Conservation (phyloP, 2,888 invertebrate species). For the Ophioninae sp. region DNA sequence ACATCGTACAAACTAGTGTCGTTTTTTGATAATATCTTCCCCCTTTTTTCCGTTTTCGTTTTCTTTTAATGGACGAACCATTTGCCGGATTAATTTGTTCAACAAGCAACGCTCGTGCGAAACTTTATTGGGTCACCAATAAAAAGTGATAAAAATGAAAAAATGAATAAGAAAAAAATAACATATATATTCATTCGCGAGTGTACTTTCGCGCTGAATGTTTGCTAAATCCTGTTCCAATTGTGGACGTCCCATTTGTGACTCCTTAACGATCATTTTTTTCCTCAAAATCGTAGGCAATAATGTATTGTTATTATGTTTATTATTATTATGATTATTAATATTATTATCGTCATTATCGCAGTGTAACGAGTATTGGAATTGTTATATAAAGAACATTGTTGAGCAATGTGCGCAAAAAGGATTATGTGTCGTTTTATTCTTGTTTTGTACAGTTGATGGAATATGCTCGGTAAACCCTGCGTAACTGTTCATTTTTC, state of each 20-base stretch:
- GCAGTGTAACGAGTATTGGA: conserved; percentile 72
- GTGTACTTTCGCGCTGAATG: conserved; percentile 33
- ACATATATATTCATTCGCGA: conserved; percentile 10
- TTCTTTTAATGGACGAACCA: not conserved
- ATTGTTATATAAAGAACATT: conserved; percentile 74
- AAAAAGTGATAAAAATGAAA: conserved; percentile 2
- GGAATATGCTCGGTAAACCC: not conserved
- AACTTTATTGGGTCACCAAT: conserved; percentile 1
- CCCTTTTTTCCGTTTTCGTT: not conserved
- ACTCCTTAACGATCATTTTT: conserved; percentile 54
- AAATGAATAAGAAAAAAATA: conserved; percentile 8
- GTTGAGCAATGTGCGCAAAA: conserved; percentile 73
- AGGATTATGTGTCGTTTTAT: not conserved
- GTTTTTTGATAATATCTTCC: conserved; percentile 32
- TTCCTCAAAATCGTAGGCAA: conserved; percentile 67
- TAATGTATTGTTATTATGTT: conserved; percentile 73
- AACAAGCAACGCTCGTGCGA: not conserved
- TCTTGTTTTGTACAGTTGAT: not conserved
- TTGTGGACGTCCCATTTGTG: conserved; percentile 48
- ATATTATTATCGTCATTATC: conserved; percentile 56
- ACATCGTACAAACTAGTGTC: conserved; percentile 54
- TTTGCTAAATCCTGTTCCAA: conserved; percentile 54
- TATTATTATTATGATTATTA: conserved; percentile 62
- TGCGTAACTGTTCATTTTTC: not conserved
- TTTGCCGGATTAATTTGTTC: conserved; percentile 1